Base-by-base conservation (phyloP, 2,888 invertebrate genomes). In the Meliscaeva auricollis region DNA sequence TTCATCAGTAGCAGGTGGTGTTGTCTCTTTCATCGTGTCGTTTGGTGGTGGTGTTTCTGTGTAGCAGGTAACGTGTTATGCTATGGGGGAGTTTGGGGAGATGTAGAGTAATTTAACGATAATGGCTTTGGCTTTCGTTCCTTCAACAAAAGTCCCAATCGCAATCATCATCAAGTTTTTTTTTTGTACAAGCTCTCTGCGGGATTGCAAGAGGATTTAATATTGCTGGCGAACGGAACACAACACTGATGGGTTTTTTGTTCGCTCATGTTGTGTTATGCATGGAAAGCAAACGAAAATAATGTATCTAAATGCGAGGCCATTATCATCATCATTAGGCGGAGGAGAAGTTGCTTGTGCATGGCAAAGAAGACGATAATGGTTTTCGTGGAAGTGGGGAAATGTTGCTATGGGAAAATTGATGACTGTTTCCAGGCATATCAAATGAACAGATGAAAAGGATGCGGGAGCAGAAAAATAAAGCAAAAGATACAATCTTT, bases 271-370 rank as follows among this genome's bases (percentile, higher is more conserved):
- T 41, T 41, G 1, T 20, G 58, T 35, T 62, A 15, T 38, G 20
- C 52, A 52, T 54, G 50, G 22, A 56, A 64, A 66, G 32, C 30
- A 62, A 60, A 72, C 32, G 54, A 64, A 83, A 70, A 83, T 78
- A 62, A 44, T 62, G 44, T 62, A 56, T 50, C 66, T 48, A 76
- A 85, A 85, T 81, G 80, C 44, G 68, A 56, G 58, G 77, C 85
- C 81, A 85, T 85, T 70, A 85, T 85, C 85, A 85, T 85, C 81
- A 85, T 85, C 85, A 85, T 85, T 85, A 85, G 73, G 85, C 62
- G 76, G 44, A 77, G 81, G 85, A 58, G 85, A 81, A 85, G 13
- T 77, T 69, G 20, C 26, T 20, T 58, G 64, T 74, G 56, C 26
- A 76, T 48, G 62, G 75, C 75, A 81, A 30, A 81, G 58, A 73